A percentile compares a stretch with the other conserved stretches of the same genome.
These are phyloP conservation scores for Addax nasomaculatus DNA, from an alignment of 2,113 vertebrate species.

Conservation along the genomic window DNA sequence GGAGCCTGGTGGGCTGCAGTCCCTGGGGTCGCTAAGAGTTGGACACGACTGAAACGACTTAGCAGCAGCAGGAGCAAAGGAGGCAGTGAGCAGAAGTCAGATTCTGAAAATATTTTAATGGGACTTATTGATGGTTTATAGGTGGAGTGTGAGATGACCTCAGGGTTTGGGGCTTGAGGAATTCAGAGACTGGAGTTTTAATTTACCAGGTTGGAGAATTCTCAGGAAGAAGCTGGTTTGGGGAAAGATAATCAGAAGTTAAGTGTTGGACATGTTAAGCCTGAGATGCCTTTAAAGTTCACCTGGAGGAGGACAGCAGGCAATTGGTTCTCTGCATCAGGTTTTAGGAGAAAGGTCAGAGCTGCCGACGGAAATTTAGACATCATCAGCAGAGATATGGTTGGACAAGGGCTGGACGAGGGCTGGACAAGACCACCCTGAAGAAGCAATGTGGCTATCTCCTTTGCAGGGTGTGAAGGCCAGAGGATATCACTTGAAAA, in stretches of 20 bases:
- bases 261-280: not conserved
- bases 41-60: not conserved
- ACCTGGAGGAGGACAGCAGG: not conserved
- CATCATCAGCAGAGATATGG: not conserved
- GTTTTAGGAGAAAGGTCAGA: not conserved
- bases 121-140: not conserved
- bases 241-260: not conserved
- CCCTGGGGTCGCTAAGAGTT: not conserved
- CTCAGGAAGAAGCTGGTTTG: not conserved
- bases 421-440: not conserved
- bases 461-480: not conserved
- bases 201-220: not conserved
- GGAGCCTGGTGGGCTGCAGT: not conserved
- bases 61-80: not conserved
- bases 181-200: not conserved
- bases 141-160: not conserved
- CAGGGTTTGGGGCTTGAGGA: not conserved
- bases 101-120: not conserved
- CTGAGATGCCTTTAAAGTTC: not conserved
- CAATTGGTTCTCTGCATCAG: not conserved
- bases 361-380: not conserved
- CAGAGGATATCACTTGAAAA: not conserved
- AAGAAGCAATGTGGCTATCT: not conserved
- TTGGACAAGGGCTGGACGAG: not conserved
- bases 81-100: not conserved